Evolutionary conservation across 2,113 vertebrate genomes (phyloP), one percentile per base, ranked within the genome.

Genomic region (Brachyhypopomus gauderio): DNA sequence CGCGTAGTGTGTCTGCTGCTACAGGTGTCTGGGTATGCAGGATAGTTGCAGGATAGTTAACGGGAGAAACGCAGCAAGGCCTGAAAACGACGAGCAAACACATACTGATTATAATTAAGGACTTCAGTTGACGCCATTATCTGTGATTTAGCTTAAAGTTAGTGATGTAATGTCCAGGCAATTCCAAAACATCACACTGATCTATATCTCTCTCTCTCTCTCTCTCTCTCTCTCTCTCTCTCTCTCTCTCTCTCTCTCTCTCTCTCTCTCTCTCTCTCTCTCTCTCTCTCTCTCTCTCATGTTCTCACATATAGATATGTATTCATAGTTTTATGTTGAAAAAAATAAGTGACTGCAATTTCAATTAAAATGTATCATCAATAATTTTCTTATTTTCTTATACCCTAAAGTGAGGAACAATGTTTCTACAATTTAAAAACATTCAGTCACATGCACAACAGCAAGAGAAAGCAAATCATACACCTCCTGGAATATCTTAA

Each of bases 11-110:
- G 9, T 3, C 45, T 14, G 12, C 45, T 14, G 45, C 5, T 14
- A 14, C 45, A 52, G 45, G 45, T 52, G 45, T 52, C 12, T 14
- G 45, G 45, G 14, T 52, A 14, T 52, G 45, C 45, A 3, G 45
- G 45, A 52, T 52, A 52, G 4, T 38, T 91, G 91, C 89, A 88
- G 92, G 92, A 92, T 91, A 93, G 92, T 89, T 83, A 83, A 86
- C 80, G 85, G 80, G 85, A 66, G 25, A 84, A 79, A 84, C 85
- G 87, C 84, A 81, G 73, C 71, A 84, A 77, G 3, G 82, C 78
- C 88, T 88, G 88, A 78, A 87, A 87, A 86, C 87, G 82, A 52
- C 89, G 90, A 52, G 89, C 91, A 90, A n/a, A 22, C 56, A 63
- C 48, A 38, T 52, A 25, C 20, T 74, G 25, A 81, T 30, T 79